Percentiles rank a stretch among this genome's conserved stretches.
phyloP scores from a whole-genome alignment of 2,113 vertebrate genomes.

The Ptilorrhoa leucosticta region DNA sequence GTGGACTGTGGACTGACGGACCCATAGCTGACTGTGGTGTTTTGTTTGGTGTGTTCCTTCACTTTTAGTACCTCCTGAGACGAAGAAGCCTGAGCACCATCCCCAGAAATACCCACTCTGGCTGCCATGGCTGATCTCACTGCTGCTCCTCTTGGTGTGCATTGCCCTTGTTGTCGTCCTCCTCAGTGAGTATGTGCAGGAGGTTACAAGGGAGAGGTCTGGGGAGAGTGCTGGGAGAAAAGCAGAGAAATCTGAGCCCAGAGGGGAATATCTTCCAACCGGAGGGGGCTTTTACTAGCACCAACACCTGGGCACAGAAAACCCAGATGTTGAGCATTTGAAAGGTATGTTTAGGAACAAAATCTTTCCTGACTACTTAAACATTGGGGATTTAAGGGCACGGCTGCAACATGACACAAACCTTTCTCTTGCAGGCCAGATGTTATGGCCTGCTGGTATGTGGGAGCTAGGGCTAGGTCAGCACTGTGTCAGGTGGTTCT shows the following conservation, averaged over 20 bases:
- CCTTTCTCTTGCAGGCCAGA: background rate
- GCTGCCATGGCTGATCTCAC: constrained; percentile 25
- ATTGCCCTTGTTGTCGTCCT: background rate
- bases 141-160: constrained; percentile 21
- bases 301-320: background rate
- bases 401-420: background rate
- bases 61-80: background rate
- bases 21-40: background rate
- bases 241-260: background rate
- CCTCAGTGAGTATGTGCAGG: constrained; percentile 9
- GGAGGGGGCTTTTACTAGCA: background rate
- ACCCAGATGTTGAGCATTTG: background rate
- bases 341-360: background rate
- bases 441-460: background rate
- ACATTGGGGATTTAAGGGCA: background rate
- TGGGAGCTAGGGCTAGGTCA: background rate
- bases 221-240: background rate
- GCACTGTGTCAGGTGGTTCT: background rate
- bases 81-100: background rate
- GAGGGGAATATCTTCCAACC: background rate
- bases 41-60: background rate
- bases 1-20: background rate
- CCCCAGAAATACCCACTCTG: background rate
- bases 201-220: background rate
- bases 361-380: background rate